These are phyloP conservation scores for Amphilophus citrinellus DNA, from an alignment of 2,113 vertebrate species.

Conservation along the genomic window DNA sequence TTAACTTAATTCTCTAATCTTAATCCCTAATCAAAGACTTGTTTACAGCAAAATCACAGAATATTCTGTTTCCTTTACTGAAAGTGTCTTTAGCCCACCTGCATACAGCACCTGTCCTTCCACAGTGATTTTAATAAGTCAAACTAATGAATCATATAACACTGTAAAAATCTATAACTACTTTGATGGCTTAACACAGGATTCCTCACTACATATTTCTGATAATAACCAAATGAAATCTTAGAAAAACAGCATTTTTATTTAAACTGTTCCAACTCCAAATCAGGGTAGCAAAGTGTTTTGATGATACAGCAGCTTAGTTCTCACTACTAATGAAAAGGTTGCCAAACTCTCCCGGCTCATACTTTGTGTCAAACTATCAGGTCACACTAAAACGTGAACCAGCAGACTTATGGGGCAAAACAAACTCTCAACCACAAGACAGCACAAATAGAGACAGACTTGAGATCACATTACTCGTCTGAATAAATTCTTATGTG, in stretches of 20 bases:
- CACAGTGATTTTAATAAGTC: too few species aligned
- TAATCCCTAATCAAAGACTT: too few species aligned
- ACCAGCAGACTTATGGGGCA: slow-evolving; percentile 37
- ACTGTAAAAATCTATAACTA: neutral
- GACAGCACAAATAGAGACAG: slow-evolving; percentile 32
- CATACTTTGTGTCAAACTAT: slow-evolving; percentile 53
- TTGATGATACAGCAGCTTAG: slow-evolving; percentile 41
- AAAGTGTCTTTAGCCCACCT: too few species aligned
- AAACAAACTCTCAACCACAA: slow-evolving; percentile 36
- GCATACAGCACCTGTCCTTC: too few species aligned
- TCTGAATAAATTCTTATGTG: slow-evolving; percentile 33
- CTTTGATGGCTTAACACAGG: neutral
- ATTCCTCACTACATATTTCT: neutral
- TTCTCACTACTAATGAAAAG: slow-evolving; percentile 14
- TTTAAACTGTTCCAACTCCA: slow-evolving; percentile 10
- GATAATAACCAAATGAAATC: neutral
- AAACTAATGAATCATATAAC: too few species aligned
- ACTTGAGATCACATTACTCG: slow-evolving; percentile 21
- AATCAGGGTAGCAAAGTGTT: slow-evolving; percentile 17
- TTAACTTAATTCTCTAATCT: neutral
- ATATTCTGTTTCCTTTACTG: too few species aligned
- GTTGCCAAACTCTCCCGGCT: slow-evolving; percentile 44
- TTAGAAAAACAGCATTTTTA: neutral
- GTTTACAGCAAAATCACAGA: too few species aligned
- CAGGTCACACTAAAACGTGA: slow-evolving; percentile 40